Evolutionary conservation across 2,113 vertebrate species (phyloP).

Genomic region (Cyanoliseus patagonus): DNA sequence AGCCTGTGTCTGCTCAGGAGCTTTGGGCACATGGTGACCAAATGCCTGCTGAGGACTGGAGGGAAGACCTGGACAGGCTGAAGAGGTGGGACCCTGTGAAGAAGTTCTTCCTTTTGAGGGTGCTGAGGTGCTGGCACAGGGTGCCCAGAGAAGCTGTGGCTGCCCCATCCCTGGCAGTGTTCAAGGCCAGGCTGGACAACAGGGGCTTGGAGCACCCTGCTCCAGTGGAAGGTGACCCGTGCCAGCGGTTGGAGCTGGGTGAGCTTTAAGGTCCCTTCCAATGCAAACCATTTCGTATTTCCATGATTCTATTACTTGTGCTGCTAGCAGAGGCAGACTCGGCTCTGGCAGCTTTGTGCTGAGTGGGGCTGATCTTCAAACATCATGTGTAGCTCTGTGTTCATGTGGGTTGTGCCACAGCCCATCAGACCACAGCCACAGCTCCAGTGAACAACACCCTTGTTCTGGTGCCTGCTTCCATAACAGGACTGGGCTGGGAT

Average conservation of each 20-base stretch:
- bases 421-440: neutral
- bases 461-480: neutral
- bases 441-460: neutral
- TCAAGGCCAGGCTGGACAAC: too few species aligned
- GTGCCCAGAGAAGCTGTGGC: too few species aligned
- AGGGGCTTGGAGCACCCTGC: too few species aligned
- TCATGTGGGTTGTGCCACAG: fast-evolving
- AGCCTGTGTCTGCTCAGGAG: neutral
- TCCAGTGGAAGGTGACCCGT: neutral
- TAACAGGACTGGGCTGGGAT: neutral
- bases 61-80: too few species aligned
- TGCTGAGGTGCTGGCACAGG: too few species aligned
- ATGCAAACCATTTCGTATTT: neutral
- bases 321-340: too few species aligned
- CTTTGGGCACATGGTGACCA: fast-evolving
- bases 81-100: too few species aligned
- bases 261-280: neutral
- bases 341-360: neutral
- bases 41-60: neutral
- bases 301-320: neutral
- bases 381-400: neutral
- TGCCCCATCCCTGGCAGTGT: too few species aligned
- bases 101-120: too few species aligned
- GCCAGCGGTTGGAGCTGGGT: neutral
- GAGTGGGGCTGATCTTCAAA: neutral